A percentile compares a stretch with the other conserved stretches of the same genome.
Evolutionary conservation across 2,797 vertebrate species (phyloP).

Genomic region (Peromyscus aztecus): DNA sequence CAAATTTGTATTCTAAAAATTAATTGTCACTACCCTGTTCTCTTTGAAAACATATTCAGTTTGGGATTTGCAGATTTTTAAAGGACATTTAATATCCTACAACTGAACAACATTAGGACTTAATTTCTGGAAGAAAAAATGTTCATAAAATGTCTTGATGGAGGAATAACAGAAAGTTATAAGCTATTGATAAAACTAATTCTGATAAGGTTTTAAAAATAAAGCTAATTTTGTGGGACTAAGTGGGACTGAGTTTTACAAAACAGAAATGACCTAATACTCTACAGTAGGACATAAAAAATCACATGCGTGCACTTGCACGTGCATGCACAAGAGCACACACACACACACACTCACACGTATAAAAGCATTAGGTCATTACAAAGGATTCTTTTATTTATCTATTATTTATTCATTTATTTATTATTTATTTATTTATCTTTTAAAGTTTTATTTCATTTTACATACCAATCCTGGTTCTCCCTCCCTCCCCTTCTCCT

Average conservation of each 20-base stretch:
- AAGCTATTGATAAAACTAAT: constrained; percentile 11
- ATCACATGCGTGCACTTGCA: not conserved
- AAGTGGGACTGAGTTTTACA: not conserved
- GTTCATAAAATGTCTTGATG: not conserved
- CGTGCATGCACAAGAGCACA: not conserved
- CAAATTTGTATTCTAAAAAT: constrained; percentile 2
- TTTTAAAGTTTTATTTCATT: too few relatives aligned
- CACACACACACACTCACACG: not conserved
- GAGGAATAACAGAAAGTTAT: not conserved
- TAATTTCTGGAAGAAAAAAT: not conserved
- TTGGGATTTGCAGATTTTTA: not conserved
- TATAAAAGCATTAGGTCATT: not conserved
- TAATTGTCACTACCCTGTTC: not conserved
- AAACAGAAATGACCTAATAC: not conserved
- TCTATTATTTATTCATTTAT: too few relatives aligned
- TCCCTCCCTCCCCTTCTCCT: too few relatives aligned
- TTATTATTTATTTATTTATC: too few relatives aligned
- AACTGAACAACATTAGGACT: not conserved
- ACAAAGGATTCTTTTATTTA: not conserved
- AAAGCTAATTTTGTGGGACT: not conserved
- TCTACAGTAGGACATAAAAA: not conserved
- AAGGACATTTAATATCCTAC: not conserved
- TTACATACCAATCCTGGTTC: too few relatives aligned
- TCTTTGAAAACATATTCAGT: constrained; percentile 19
- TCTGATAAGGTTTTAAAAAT: not conserved